Conservation (phyloP, 2,888 invertebrate genomes). For the Urechis unicinctus region DNA sequence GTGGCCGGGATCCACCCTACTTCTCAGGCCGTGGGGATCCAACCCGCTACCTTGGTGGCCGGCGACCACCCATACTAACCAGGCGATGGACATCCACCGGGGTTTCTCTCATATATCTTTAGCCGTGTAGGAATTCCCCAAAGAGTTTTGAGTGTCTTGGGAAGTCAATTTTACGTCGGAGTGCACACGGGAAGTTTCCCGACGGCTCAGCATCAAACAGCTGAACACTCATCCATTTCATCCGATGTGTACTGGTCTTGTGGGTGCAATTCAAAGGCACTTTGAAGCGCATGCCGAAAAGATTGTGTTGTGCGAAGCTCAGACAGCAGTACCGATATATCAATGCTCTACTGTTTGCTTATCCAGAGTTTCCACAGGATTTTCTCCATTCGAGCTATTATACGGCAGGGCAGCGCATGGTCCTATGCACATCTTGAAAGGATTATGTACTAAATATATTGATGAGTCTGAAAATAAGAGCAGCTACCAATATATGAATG, state of each 20-base stretch:
- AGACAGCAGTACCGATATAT: not conserved
- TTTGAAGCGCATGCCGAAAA: not conserved
- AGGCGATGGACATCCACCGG: no score
- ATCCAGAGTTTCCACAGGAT: not conserved
- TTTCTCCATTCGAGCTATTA: not conserved
- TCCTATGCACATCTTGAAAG: not conserved
- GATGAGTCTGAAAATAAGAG: not conserved
- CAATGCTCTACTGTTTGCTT: not conserved
- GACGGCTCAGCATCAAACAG: not conserved
- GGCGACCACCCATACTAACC: no score
- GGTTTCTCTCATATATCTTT: not conserved
- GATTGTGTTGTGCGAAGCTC: not conserved
- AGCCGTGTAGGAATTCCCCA: not conserved
- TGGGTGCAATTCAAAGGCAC: not conserved
- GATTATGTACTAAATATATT: not conserved
- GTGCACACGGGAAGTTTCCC: not conserved
- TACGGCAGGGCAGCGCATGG: not conserved
- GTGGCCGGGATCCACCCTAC: no score
- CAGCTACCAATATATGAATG: not conserved
- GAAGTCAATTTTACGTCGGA: slow-evolving; percentile 1
- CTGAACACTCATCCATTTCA: not conserved
- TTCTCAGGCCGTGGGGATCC: no score
- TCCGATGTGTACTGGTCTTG: not conserved
- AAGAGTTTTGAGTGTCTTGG: not conserved
- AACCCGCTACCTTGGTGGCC: no score